These are phyloP conservation scores for Hipposideros larvatus DNA, from an alignment of 2,797 vertebrate species.

Conservation along the genomic window DNA sequence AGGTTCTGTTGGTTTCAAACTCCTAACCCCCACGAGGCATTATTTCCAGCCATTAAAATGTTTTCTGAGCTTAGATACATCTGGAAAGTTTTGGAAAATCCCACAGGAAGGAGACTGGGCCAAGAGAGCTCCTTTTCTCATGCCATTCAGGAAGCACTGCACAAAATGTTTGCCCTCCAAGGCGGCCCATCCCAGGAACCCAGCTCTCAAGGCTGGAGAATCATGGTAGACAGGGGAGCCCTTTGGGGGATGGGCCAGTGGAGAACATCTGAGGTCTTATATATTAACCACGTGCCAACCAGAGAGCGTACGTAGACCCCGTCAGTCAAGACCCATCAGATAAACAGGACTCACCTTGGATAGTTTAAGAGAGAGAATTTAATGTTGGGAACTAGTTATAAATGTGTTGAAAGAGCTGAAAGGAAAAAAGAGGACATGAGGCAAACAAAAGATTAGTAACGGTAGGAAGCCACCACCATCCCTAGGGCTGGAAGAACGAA, in stretches of 20 bases:
- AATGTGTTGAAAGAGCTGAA: not conserved
- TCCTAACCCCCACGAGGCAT: constrained; percentile 33
- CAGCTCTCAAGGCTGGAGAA: not conserved
- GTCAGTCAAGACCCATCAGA: constrained; percentile 11
- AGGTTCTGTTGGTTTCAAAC: constrained; percentile 66
- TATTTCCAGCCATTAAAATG: constrained; percentile 80
- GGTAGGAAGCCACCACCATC: not conserved
- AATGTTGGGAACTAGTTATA: constrained; percentile 38
- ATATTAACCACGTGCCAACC: not conserved
- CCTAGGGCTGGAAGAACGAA: not conserved
- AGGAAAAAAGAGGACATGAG: constrained; percentile 31
- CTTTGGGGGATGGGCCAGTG: not conserved
- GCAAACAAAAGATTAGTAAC: constrained; percentile 33
- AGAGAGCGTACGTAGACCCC: not conserved
- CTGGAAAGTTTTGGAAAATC: constrained; percentile 83
- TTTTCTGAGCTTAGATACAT: constrained; percentile 81
- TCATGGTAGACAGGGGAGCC: not conserved
- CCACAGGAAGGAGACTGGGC: constrained; percentile 76
- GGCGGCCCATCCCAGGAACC: constrained; percentile 42
- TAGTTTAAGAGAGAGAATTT: constrained; percentile 53
- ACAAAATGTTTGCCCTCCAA: constrained; percentile 62
- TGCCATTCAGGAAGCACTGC: constrained; percentile 73
- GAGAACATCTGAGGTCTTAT: not conserved
- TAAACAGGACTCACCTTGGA: not conserved
- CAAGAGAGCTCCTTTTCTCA: constrained; percentile 77